phyloP scores from a whole-genome alignment of 2,113 vertebrate genomes.

The Myanophis thanlyinensis region DNA sequence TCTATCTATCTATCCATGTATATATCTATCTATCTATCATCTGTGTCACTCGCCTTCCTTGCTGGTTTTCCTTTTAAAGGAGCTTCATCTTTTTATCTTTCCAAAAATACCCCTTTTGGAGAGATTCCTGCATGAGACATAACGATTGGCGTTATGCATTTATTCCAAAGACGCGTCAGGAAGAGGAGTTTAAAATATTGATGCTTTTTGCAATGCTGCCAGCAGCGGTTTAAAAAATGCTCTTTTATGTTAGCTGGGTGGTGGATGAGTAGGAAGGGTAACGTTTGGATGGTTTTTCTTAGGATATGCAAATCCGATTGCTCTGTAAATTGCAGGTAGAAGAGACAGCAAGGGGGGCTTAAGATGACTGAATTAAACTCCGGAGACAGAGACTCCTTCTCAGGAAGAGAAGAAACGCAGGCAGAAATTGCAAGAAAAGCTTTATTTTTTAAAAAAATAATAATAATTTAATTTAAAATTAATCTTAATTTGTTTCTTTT shows the following conservation, averaged over 20 bases:
- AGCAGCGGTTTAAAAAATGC: constrained; percentile 34
- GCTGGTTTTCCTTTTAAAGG: not conserved
- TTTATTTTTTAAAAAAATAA: not conserved
- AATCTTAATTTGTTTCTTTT: too few relatives aligned
- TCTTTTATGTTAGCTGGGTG: constrained; percentile 46
- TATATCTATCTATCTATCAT: not conserved
- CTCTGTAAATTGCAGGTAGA: constrained; percentile 45
- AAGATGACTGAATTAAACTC: constrained; percentile 43
- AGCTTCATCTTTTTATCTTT: constrained; percentile 10
- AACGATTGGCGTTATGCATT: constrained; percentile 5
- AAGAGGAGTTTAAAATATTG: constrained; percentile 38
- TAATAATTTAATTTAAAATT: too few relatives aligned
- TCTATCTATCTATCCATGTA: too few relatives aligned
- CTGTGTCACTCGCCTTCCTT: not conserved
- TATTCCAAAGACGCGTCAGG: constrained; percentile 22
- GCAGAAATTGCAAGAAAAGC: constrained; percentile 15
- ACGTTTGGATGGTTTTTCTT: constrained; percentile 52
- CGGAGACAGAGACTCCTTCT: constrained; percentile 28
- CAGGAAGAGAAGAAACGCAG: constrained; percentile 5
- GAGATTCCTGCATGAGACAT: not conserved
- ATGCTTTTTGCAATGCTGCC: constrained; percentile 23
- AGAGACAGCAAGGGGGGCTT: constrained; percentile 42
- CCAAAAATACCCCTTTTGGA: not conserved
- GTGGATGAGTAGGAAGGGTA: constrained; percentile 51
- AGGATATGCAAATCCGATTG: constrained; percentile 45